Conservation (phyloP, 1,140 invertebrate species). For the Drosophila equinoxialis region DNA sequence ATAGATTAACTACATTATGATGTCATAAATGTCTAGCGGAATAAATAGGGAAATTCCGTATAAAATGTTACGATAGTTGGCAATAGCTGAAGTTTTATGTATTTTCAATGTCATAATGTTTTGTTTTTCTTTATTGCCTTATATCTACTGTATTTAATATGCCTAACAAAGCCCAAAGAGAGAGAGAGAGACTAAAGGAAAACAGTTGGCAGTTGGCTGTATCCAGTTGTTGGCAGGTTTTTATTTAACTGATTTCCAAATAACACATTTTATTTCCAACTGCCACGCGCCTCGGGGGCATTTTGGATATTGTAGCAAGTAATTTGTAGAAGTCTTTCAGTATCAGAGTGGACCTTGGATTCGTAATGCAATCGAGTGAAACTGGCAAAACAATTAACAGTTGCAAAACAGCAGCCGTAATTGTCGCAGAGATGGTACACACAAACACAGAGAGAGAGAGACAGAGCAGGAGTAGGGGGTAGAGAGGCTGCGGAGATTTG, state of each 20-base stretch:
- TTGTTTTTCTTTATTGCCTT: neutral
- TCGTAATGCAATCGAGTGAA: conserved; percentile 48
- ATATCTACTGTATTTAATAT: neutral
- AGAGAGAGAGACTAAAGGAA: neutral
- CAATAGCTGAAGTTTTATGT: neutral
- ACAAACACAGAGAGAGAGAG: neutral
- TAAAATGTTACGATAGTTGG: neutral
- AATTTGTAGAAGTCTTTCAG: neutral
- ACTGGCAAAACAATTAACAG: conserved; percentile 66
- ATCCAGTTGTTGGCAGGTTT: neutral
- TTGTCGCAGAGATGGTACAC: neutral
- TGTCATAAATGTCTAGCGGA: neutral
- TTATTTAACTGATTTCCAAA: conserved; percentile 26
- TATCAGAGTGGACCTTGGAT: conserved; percentile 55
- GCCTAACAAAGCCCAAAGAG: neutral
- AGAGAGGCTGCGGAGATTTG: conserved; percentile 13
- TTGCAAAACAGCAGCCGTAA: conserved; percentile 50
- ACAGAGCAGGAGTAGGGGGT: neutral
- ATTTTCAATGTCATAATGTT: no score
- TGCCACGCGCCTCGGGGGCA: conserved; percentile 61
- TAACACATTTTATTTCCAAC: conserved; percentile 26
- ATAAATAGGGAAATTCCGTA: neutral
- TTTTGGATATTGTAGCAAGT: neutral
- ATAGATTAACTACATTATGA: neutral
- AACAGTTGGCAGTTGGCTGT: conserved; percentile 46